Base-by-base conservation (phyloP, 2,888 invertebrate genomes). In the Drosophila borealis region DNA sequence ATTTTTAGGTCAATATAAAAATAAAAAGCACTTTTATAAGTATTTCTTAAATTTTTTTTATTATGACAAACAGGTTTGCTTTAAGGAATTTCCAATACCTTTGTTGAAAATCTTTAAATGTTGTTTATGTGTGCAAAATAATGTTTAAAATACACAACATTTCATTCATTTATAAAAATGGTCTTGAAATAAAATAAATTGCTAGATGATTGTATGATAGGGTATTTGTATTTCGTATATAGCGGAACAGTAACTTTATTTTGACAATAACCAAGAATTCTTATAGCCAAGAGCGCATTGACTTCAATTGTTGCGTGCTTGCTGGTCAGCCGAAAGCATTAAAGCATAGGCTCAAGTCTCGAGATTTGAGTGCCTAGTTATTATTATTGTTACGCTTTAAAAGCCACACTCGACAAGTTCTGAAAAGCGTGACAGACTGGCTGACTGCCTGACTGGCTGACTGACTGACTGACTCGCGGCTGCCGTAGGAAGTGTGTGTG, bases 401-500 rank as follows among this genome's bases (percentile, higher is more conserved):
- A 14, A 55, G 34, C 37, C 25, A 21, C 19, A 45, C 53, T 57
- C 29, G 25, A 42, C 25, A 39, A 21, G 19, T 42, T 69, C 36
- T 54, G 11, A 11, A 39, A 17, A 17, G 25, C 19, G 41, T 34
- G 48, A 4, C 21, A 33, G n/a, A 41, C 14, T 17, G n/a, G 11
- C n/a, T 44, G 29, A 17, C 4, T 21, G 51, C 29, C 37, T 19
- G 53, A 2, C n/a, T 13, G 14, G 25, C 39, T 33, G 19, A 8
- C 33, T 41, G 17, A 6, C 25, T 37, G 45, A 6, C 17, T 51
- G 14, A 8, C 11, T 36, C 51, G 9, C 11, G 49, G 42, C 4
- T 14, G 34, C 62, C 56, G 63, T 69, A 59, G 75, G 70, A 75
- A 75, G 67, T 65, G n/a, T 68, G 36, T 34, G 45, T 21, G 25